Evolutionary conservation across 2,797 vertebrate genomes (phyloP).

Genomic region (Cyclopterus lumpus): DNA sequence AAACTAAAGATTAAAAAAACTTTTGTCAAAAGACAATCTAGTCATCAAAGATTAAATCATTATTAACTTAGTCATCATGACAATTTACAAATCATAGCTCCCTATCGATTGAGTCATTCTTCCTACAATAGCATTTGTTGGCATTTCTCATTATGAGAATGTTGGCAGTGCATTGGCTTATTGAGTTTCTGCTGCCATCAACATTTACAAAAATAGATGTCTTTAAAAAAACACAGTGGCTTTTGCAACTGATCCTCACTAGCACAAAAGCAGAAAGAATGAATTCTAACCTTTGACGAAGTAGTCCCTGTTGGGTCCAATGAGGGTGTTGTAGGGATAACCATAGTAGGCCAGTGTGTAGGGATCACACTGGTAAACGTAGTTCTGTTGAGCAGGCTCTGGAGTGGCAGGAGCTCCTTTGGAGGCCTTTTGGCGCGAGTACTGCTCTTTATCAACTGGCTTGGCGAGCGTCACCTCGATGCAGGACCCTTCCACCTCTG

Average conservation of each 20-base stretch:
- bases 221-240: conserved; percentile 35
- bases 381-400: conserved; percentile 88
- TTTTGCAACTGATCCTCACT: conserved; percentile 12
- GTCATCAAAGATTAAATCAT: conserved; percentile 50
- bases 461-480: conserved; percentile 98
- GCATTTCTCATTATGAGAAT: conserved; percentile 1
- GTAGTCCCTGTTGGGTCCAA: conserved; percentile 98
- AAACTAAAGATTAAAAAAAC: conserved; percentile 48
- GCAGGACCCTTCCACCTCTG: conserved; percentile 95
- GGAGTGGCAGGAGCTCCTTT: conserved; percentile 85
- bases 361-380: conserved; percentile 97
- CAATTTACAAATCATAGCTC: conserved; percentile 36
- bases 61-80: conserved; percentile 38
- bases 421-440: conserved; percentile 97
- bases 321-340: conserved; percentile 97
- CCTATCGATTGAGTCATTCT: conserved; percentile 16
- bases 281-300: conserved; percentile 96
- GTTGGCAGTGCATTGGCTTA: conserved; percentile 18
- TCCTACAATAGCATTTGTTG: conserved; percentile 15
- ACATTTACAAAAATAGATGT: conserved; percentile 29
- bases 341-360: conserved; percentile 96
- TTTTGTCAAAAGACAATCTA: conserved; percentile 19
- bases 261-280: conserved; percentile 27
- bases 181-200: conserved; percentile 27
- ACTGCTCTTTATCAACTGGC: conserved; percentile 99